Conservation (phyloP, 2,797 vertebrate genomes). For the Sebastes diploproa region DNA sequence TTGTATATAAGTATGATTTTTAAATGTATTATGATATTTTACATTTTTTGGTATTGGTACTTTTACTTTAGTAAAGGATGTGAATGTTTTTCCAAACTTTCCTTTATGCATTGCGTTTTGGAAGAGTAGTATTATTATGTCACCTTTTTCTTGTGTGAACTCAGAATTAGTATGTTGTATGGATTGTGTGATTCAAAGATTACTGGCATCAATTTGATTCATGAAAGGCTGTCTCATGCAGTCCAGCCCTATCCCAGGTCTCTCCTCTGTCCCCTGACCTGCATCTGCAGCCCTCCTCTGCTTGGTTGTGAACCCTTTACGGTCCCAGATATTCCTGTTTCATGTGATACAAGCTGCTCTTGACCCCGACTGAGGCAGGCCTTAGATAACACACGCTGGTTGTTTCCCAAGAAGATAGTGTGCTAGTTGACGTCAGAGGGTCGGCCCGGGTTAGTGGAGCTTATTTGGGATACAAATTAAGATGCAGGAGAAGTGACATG, state of each 20-base stretch:
- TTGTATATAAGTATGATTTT: not conserved
- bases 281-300: not conserved
- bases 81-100: not conserved
- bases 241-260: not conserved
- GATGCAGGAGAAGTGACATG: not conserved
- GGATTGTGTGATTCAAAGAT: not conserved
- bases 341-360: conserved; percentile 22
- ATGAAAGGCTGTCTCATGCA: not conserved
- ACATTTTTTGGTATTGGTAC: not conserved
- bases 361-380: not conserved
- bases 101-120: not conserved
- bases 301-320: not conserved
- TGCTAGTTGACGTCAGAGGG: not conserved
- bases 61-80: not conserved
- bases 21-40: not conserved
- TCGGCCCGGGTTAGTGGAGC: not conserved
- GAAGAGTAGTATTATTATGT: not conserved
- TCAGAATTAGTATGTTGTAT: not conserved
- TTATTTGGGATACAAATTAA: conserved; percentile 22
- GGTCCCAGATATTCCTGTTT: not conserved
- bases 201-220: not conserved
- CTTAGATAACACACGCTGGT: conserved; percentile 29
- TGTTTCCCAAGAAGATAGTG: not conserved
- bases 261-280: not conserved
- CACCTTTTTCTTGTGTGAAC: not conserved